Evolutionary conservation across 2,113 vertebrate genomes (phyloP), one percentile per base, ranked within the genome.

Genomic region (Neodontobutis hainanensis): DNA sequence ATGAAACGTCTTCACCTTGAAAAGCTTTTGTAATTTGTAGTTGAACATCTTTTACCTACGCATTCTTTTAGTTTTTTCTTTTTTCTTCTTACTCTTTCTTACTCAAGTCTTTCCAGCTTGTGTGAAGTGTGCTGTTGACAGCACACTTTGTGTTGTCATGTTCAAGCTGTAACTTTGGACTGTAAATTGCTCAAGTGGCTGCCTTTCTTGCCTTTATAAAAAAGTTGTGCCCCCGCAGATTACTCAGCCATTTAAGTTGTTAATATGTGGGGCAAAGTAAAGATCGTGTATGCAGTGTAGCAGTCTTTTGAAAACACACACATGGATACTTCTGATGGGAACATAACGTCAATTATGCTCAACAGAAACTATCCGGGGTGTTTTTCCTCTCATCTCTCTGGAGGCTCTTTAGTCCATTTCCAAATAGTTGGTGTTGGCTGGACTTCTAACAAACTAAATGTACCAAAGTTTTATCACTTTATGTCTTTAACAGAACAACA

Each of bases 231-330:
- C 65, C 73, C 57, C 47, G 67, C 67, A 73, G 65, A 80, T 50
- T n/a, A n/a, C n/a, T n/a, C n/a, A n/a, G n/a, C n/a, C n/a, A 62
- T 83, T 88, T 81, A 76, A 88, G 65, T 78, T 6, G 11, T 45
- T 78, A 55, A 16, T 75, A 59, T 68, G 65, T 4, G 12, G 27
- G 61, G 40, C 36, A 42, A 52, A 40, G 57, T 61, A 64, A 10
- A 38, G 35, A 52, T 7, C 15, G 35, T 40, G 35, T 40, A 53
- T 36, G 56, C 52, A 73, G 16, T 16, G 68, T 45, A 8, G 19
- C 10, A n/a, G 45, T 53, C 38, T 63, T 63, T 67, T 4, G 66
- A 57, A 70, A 50, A 27, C 35, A 15, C 60, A 43, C 49, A 43
- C 60, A 27, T 44, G 55, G 14, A 36, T 47, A 65, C 73, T 50